Evolutionary conservation across 2,797 vertebrate genomes (phyloP), one percentile per base, ranked within the genome.

Genomic region (Todus mexicanus): DNA sequence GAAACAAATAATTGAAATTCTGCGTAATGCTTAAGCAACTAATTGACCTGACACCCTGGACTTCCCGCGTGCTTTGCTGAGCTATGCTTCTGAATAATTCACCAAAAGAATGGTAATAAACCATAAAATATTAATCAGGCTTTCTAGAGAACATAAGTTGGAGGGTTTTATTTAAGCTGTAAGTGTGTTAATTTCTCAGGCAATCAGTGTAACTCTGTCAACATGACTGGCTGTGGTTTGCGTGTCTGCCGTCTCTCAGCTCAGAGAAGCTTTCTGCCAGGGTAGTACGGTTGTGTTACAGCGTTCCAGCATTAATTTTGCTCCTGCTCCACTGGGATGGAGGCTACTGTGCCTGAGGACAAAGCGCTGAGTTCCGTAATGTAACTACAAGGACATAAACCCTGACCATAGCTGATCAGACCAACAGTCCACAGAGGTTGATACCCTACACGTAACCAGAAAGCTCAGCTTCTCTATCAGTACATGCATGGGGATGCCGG

Each of bases 41-140:
- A 96, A 96, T 95, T 94, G 95, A 95, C 89, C 96, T 94, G 94
- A 95, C 93, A 94, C 70, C 92, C 61, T 76, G 84, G 89, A 83
- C 92, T 96, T 94, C 79, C 66, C 0, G 4, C 81, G 66, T 87
- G 88, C 91, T 90, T 94, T 94, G 72, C 72, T 0, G 1, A 91
- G 80, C 57, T 87, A 21, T 79, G 66, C 50, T 94, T 90, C 90
- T 97, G 87, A 97, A 97, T 97, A 95, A 97, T 97, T 96, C 89
- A 96, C 80, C 35, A 79, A 80, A 88, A 90, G 87, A 89, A 94
- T 94, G 71, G 85, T 94, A 96, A 95, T 93, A 96, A 96, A 91
- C 65, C n/a, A 87, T 97, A 89, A 96, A 97, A 96, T 90, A 96
- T 97, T 96, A 77, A 96, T 82, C 29, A 66, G 33, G 9, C 31